Evolutionary conservation across 2,797 vertebrate genomes (phyloP).

Genomic region (Pantherophis alleghaniensis): DNA sequence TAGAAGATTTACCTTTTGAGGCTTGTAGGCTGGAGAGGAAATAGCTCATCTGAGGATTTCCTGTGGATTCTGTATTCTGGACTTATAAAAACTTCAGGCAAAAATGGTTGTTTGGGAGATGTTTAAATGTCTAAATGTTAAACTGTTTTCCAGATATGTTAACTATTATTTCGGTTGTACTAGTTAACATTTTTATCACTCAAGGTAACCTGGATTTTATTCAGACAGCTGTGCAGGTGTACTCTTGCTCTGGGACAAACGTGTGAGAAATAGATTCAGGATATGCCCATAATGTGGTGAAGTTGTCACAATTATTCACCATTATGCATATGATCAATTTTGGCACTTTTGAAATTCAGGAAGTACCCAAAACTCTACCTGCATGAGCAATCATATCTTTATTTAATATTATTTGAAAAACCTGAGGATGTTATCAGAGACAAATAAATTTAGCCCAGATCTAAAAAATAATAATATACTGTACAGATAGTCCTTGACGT

Average conservation of each 20-base stretch:
- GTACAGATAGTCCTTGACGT: too few relatives aligned
- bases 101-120: constrained; percentile 56
- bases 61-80: constrained; percentile 67
- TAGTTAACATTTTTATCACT: background rate
- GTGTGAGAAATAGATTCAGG: background rate
- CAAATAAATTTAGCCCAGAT: background rate
- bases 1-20: constrained; percentile 52
- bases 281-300: background rate
- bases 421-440: background rate
- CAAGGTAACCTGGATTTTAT: background rate
- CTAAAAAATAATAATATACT: background rate
- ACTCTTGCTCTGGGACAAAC: background rate
- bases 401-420: background rate
- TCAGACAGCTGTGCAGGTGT: background rate
- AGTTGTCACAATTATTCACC: too few relatives aligned
- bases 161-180: constrained; percentile 39
- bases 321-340: background rate
- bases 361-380: background rate
- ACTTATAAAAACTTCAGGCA: constrained; percentile 69
- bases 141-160: constrained; percentile 32
- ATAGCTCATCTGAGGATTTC: constrained; percentile 68
- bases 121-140: constrained; percentile 53
- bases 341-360: background rate
- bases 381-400: background rate
- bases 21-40: constrained; percentile 59